These are phyloP conservation scores for Apteryx owenii DNA, from an alignment of 2,113 vertebrate genomes.

Conservation along the genomic window DNA sequence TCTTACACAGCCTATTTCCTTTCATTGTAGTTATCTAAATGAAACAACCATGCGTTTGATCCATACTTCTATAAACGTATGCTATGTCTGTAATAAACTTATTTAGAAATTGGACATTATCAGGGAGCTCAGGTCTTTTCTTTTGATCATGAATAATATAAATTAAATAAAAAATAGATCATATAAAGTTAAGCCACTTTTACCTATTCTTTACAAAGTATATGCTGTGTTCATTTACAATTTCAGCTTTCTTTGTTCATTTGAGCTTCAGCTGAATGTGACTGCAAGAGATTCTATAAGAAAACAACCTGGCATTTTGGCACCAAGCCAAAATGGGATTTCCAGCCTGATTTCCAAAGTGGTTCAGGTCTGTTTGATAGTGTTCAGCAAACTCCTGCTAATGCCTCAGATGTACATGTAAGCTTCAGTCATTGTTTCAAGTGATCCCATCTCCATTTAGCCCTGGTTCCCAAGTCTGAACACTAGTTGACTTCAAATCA, in stretches of 20 bases:
- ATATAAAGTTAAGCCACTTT: background rate
- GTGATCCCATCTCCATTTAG: background rate
- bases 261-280: background rate
- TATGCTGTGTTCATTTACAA: background rate
- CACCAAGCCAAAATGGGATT: background rate
- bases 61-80: background rate
- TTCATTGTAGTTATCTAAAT: background rate
- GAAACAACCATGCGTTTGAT: background rate
- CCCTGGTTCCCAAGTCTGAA: background rate
- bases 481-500: background rate
- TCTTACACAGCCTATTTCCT: background rate
- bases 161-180: background rate
- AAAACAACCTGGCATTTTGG: background rate
- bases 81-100: accelerated
- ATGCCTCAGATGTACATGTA: background rate
- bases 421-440: background rate
- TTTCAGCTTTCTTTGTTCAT: background rate
- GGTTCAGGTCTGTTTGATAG: accelerated
- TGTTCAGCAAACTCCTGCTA: background rate
- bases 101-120: background rate
- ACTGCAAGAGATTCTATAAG: background rate
- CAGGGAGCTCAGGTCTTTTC: accelerated
- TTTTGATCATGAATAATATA: background rate
- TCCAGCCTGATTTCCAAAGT: background rate
- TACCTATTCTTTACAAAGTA: background rate